These are phyloP conservation scores for Crotophaga sulcirostris DNA, from an alignment of 2,113 vertebrate species.

Conservation along the genomic window DNA sequence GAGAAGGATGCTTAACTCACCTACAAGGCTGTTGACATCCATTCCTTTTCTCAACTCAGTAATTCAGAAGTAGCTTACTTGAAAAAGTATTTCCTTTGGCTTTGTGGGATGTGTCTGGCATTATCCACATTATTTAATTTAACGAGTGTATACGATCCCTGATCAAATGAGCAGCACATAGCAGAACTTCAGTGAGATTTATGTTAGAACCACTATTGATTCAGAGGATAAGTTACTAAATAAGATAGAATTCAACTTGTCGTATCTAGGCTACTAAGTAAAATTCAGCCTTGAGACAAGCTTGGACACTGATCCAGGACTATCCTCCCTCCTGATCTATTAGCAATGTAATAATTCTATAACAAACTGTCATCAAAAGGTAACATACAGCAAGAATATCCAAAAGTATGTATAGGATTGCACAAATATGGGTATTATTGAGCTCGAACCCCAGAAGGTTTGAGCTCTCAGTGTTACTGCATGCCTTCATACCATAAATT, in stretches of 20 bases:
- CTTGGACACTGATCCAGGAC: background rate
- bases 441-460: background rate
- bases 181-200: background rate
- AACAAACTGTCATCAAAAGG: background rate
- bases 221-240: background rate
- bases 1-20: background rate
- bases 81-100: background rate
- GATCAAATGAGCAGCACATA: background rate
- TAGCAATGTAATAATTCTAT: background rate
- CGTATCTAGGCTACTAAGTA: background rate
- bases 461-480: background rate
- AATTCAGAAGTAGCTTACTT: background rate
- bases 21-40: background rate
- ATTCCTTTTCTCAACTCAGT: background rate
- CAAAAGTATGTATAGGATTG: background rate
- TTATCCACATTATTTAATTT: background rate
- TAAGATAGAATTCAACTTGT: background rate
- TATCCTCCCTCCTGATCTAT: background rate
- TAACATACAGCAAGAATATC: background rate
- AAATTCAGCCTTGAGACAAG: background rate
- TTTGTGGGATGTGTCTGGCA: background rate
- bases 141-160: background rate
- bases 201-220: background rate
- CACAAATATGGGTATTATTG: background rate
- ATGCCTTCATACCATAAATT: background rate